Base-by-base conservation (phyloP, 2,888 invertebrate genomes). In the Epicampocera succincta region DNA sequence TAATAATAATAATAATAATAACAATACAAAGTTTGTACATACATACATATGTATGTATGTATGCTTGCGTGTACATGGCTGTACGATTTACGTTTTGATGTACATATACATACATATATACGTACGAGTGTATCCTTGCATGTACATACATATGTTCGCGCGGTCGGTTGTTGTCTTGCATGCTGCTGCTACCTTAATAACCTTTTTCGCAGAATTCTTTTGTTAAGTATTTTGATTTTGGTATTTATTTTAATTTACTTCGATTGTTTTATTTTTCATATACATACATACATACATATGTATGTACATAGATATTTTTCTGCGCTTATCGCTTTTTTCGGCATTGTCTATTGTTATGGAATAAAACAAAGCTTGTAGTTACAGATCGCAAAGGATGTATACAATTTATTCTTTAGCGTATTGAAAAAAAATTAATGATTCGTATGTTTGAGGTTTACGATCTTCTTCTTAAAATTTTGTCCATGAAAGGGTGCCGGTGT, bases 171-270 rank as follows among this genome's bases (percentile, higher is more conserved):
- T 33, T 68, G 44, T 63, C 56, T 48, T 63, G 54, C 56, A 44
- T 63, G 69, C 65, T 77, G 48, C 65, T 69, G 76, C 69, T 76
- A 77, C 71, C 71, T 77, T 65, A n/a, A 56, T 65, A 71, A 65
- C 40, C 46, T 71, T 48, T 74, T 79, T 74, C 74, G 40, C n/a
- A 74, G 74, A 74, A 74, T 74, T 79, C 74, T 79, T 74, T 79
- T 73, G 61, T 68, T 79, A 13, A 42, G 60, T 54, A 66, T 73
- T 68, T 79, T 73, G 74, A 38, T 66, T 66, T 66, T 38, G 33
- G 38, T 66, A 15, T 5, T 21, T 60, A 68, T 58, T 78, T 78
- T 74, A 68, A 73, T 68, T 79, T 73, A 74, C 68, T 74, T 54
- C 68, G 46, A 74, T 79, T 74, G 79, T 79, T 71, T 77, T 77